phyloP scores from a whole-genome alignment of 2,888 invertebrate genomes.

The Stegophylla sp. region DNA sequence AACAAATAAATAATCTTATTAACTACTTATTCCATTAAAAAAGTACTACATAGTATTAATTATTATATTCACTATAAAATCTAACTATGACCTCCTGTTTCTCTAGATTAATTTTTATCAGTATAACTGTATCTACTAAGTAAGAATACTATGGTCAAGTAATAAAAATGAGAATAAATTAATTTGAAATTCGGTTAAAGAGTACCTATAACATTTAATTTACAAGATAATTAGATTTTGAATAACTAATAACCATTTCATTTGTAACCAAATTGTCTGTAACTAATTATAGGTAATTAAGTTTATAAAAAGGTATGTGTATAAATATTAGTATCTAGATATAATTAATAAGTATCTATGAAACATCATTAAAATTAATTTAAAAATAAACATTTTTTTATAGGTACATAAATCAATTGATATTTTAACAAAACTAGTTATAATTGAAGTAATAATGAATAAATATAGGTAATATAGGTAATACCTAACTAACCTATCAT shows the following conservation, averaged over 20 bases:
- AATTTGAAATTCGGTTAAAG: constrained; percentile 20
- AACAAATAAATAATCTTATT: background rate
- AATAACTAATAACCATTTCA: background rate
- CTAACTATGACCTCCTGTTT: background rate
- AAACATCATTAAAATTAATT: too few relatives aligned
- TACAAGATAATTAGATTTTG: constrained; percentile 11
- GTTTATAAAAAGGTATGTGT: too few relatives aligned
- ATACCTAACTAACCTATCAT: too few relatives aligned
- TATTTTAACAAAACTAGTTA: too few relatives aligned
- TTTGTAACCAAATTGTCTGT: background rate
- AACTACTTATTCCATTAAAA: background rate
- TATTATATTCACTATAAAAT: constrained; percentile 9
- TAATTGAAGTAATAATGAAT: too few relatives aligned
- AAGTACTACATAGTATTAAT: background rate
- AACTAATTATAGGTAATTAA: background rate
- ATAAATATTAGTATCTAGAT: too few relatives aligned
- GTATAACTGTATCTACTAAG: background rate
- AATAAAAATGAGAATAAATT: constrained; percentile 31
- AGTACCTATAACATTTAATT: constrained; percentile 18
- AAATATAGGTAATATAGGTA: too few relatives aligned
- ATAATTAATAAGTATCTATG: too few relatives aligned
- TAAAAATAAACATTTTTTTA: too few relatives aligned
- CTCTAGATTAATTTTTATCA: background rate
- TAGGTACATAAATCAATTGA: too few relatives aligned
- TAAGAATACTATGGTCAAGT: too few relatives aligned